These are phyloP conservation scores for Siniperca knerii DNA, from an alignment of 2,113 vertebrate species.

Conservation along the genomic window DNA sequence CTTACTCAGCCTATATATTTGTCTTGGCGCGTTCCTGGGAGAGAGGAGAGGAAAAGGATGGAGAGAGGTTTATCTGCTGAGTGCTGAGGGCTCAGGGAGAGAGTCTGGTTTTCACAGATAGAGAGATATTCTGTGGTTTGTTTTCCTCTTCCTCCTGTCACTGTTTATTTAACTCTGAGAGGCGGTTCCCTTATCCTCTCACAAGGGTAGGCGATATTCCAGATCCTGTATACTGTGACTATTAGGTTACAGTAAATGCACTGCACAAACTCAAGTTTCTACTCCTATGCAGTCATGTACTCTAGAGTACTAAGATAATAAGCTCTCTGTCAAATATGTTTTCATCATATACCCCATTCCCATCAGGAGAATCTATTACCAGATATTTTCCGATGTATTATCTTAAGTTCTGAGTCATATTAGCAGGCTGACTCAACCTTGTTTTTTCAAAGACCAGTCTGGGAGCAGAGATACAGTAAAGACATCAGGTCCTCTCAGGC, in stretches of 20 bases:
- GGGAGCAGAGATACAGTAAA: conserved; percentile 20
- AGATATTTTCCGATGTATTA: conserved; percentile 42
- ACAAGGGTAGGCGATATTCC: conserved; percentile 77
- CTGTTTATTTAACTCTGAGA: conserved; percentile 81
- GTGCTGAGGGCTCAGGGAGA: conserved; percentile 64
- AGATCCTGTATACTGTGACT: conserved; percentile 78
- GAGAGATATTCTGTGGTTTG: conserved; percentile 75
- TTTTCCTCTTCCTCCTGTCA: conserved; percentile 69
- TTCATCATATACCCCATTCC: conserved; percentile 23
- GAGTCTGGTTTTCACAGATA: conserved; percentile 82
- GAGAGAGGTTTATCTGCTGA: conserved; percentile 60
- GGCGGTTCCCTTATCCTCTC: conserved; percentile 54
- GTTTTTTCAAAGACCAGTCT: conserved; percentile 29
- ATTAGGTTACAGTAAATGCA: conserved; percentile 83
- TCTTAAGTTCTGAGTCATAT: conserved; percentile 29
- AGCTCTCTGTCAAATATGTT: conserved; percentile 43
- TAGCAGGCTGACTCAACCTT: conserved; percentile 21
- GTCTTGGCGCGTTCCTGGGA: conserved; percentile 63
- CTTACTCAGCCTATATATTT: conserved; percentile 58
- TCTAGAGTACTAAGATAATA: conserved; percentile 40
- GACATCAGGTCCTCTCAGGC: conserved; percentile 10
- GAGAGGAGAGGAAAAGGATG: conserved; percentile 65
- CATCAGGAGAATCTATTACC: conserved; percentile 51
- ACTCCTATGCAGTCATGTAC: conserved; percentile 24
- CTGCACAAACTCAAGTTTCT: conserved; percentile 35